A percentile compares a stretch with the other conserved stretches of the same genome.
Evolutionary conservation across 2,888 invertebrate genomes (phyloP).

Genomic region (Erebia ligea): DNA sequence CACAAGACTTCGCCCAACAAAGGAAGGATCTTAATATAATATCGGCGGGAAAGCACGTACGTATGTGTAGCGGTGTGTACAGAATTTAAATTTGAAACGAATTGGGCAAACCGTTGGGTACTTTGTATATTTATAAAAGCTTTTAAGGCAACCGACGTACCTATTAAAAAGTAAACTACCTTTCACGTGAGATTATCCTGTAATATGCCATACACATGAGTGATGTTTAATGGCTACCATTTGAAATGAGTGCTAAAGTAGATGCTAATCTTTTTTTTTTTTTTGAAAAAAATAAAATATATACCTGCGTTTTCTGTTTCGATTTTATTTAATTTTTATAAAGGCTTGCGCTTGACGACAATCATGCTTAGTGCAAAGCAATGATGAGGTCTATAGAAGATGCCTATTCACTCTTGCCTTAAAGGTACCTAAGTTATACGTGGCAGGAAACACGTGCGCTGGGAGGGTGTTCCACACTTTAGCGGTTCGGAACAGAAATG

Average conservation of each 20-base stretch:
- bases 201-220: constrained; percentile 41
- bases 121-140: constrained; percentile 36
- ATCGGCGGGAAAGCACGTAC: constrained; percentile 56
- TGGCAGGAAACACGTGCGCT: no score
- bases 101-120: constrained; percentile 26
- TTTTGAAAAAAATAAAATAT: no score
- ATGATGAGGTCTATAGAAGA: no score
- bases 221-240: constrained; percentile 43
- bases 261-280: neutral
- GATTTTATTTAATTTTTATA: no score
- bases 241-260: constrained; percentile 42
- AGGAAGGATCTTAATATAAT: constrained; percentile 70
- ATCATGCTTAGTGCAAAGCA: no score
- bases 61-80: constrained; percentile 50
- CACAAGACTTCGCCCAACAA: constrained; percentile 71
- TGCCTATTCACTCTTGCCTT: no score
- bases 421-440: no score
- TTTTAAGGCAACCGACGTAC: constrained; percentile 30
- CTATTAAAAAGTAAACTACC: constrained; percentile 40
- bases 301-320: no score
- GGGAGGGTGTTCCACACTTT: no score
- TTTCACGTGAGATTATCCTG: constrained; percentile 39
- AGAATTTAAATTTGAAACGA: constrained; percentile 55
- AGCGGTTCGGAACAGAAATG: no score
- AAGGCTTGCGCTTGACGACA: no score